Conservation (phyloP, 2,888 invertebrate species). For the Subacronicta megacephala region DNA sequence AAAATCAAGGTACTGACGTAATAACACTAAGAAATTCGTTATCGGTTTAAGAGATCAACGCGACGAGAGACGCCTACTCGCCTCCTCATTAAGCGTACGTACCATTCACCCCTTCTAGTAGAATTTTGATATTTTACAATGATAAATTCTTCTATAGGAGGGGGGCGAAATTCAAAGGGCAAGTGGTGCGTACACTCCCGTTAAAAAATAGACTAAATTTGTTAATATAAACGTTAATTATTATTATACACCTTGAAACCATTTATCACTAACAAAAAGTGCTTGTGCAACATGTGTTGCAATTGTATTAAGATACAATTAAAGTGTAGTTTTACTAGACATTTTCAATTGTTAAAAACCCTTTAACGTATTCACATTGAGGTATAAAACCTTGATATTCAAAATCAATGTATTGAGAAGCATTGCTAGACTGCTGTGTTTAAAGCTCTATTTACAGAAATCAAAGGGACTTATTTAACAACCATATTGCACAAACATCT, state of each 20-base stretch:
- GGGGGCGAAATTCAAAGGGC: no score
- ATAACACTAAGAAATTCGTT: constrained; percentile 55
- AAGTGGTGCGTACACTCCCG: constrained; percentile 29
- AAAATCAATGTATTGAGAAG: no score
- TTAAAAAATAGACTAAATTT: constrained; percentile 48
- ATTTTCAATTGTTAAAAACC: background rate
- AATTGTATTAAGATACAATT: background rate
- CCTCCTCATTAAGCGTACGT: constrained; percentile 47
- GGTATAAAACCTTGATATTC: no score
- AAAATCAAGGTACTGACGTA: constrained; percentile 27
- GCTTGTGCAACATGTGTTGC: constrained; percentile 16
- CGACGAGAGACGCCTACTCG: constrained; percentile 52
- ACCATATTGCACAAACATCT: constrained; percentile 31
- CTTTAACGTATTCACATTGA: background rate
- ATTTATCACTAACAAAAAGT: constrained; percentile 44
- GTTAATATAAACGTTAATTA: constrained; percentile 45
- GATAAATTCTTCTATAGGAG: no score
- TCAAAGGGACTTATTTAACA: background rate
- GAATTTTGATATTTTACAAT: no score
- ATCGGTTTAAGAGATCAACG: constrained; percentile 71
- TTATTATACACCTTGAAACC: constrained; percentile 51
- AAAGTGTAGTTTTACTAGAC: background rate
- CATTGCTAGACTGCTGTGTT: background rate
- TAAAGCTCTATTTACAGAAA: no score
- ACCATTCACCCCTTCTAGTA: no score